Evolutionary conservation across 2,797 vertebrate genomes (phyloP), one percentile per base, ranked within the genome.

Genomic region (Poeciliopsis paucimaculata): DNA sequence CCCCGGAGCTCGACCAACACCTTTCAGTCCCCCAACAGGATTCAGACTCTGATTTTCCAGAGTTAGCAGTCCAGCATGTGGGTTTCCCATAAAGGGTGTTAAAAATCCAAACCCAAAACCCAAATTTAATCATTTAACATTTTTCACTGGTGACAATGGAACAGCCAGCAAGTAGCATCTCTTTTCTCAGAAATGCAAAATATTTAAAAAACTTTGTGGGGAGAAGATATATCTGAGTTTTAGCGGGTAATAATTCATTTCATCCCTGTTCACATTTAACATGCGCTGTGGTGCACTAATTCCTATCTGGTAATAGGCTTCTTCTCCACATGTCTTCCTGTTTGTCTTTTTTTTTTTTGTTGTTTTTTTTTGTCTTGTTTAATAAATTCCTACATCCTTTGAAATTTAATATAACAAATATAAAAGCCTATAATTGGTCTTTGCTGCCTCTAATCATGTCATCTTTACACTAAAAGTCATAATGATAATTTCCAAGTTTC

Each of bases 41-140:
- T 77, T 78, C 73, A 82, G 78, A 80, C 81, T 72, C 45, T 13
- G 73, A 83, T 83, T 74, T 84, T 86, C 76, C 78, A 90, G 87
- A 75, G 79, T 82, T 15, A 46, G 31, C 4, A 0, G 28, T 81
- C 77, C 82, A 82, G 47, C 15, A 76, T 82, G 79, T 77, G 73
- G 75, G 28, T 53, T 82, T 80, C 78, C 78, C 0, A 2, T 83
- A 78, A 84, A 78, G 75, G 39, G 46, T 78, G 9, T 76, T 60
- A 62, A 76, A 49, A 78, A 47, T 20, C 83, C 75, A 84, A 70
- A 7, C 80, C 72, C 70, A 45, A 85, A 88, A 87, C 79, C 80
- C 78, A 78, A 75, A 80, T 73, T 77, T 34, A 73, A 82, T 82
- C 80, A 75, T 80, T 60, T 55, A 45, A 75, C 76, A 84, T 81